A percentile compares a stretch with the other conserved stretches of the same genome.
These are phyloP conservation scores for Zapus hudsonius DNA, from an alignment of 2,113 vertebrate species.

Conservation along the genomic window DNA sequence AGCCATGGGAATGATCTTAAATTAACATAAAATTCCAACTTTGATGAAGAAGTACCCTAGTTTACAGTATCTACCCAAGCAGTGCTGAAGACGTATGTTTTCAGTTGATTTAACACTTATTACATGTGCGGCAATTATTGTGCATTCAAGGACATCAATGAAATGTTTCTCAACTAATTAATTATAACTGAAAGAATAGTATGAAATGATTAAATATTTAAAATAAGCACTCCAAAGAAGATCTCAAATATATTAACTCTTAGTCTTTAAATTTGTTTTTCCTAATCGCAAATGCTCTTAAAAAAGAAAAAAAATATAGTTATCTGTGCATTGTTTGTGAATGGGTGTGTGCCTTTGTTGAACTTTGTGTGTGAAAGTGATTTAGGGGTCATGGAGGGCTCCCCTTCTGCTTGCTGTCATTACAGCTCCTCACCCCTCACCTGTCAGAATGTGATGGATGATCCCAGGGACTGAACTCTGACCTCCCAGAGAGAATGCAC, in stretches of 20 bases:
- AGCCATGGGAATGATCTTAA: neutral
- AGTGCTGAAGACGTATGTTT: neutral
- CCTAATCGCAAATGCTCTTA: neutral
- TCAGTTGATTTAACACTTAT: neutral
- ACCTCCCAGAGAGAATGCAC: constrained; percentile 52
- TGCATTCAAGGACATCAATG: neutral
- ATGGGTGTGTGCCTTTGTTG: neutral
- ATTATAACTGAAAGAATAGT: neutral
- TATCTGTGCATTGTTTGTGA: constrained; percentile 26
- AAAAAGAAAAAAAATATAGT: neutral
- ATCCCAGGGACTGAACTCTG: constrained; percentile 70
- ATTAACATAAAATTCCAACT: neutral
- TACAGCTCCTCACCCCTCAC: constrained; percentile 33
- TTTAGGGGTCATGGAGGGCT: constrained; percentile 36
- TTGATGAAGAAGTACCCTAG: neutral
- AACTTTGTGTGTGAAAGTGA: constrained; percentile 58
- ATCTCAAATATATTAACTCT: neutral
- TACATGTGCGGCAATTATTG: neutral
- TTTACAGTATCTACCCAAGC: neutral
- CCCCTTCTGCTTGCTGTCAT: neutral
- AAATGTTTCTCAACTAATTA: neutral
- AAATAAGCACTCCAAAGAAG: constrained; percentile 18
- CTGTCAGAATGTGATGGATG: constrained; percentile 72
- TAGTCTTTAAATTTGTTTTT: constrained; percentile 12
- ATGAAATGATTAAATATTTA: neutral